Evolutionary conservation across 2,113 vertebrate genomes (phyloP), one percentile per base, ranked within the genome.

Genomic region (Pipra filicauda): DNA sequence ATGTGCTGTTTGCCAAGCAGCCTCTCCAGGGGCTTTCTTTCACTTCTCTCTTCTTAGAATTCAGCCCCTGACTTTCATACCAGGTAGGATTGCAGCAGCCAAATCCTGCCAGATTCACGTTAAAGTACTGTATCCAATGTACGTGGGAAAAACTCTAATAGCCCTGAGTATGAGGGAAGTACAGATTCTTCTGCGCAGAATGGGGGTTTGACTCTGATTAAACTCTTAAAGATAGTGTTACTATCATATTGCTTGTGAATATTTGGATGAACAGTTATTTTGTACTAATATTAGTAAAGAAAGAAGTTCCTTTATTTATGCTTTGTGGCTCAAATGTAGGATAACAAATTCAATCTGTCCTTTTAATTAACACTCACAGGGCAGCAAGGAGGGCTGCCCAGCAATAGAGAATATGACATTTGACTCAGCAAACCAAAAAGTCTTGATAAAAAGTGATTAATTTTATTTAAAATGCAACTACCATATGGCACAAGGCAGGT

Each of bases 401-500:
- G 85, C 77, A 59, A 19, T 12, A 70, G 74, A 49, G 49, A 96
- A 73, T 43, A 72, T 39, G 89, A 88, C 92, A 86, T 97, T 93
- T 95, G 92, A 92, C 88, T 92, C 9, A 5, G 51, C 33, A 92
- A 93, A 84, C 70, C 5, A 12, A 92, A 78, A 97, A 92, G 43
- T 64, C 77, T 18, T 23, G 69, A 44, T 91, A 49, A 95, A 77
- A 95, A 87, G 85, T 95, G 87, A 91, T 91, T 88, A 87, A 70
- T 91, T 17, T 91, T 85, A 83, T 88, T 69, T 74, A 46, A 94
- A 96, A 94, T 72, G 52, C 83, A 93, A 83, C 94, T 96, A 71
- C 82, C 12, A 6, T 59, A 88, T 94, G 91, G 73, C 82, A 84
- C 35, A 23, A 85, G 69, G 49, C 73, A 91, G 20, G 27, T 62